phyloP scores from a whole-genome alignment of 2,888 invertebrate species.

The Tuberolachnus salignus region DNA sequence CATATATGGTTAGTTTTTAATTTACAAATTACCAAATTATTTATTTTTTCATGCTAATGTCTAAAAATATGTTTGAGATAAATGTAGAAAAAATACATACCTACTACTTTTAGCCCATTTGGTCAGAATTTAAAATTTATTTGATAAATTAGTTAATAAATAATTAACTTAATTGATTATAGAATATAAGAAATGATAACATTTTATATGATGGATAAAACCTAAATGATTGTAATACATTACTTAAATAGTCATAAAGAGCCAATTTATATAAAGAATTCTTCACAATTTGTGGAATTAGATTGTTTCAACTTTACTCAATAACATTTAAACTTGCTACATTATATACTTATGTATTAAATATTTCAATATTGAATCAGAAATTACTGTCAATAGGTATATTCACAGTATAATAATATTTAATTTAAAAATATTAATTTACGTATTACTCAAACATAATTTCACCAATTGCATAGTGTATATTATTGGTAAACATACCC shows the following conservation, averaged over 20 bases:
- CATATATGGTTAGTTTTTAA: too few species aligned
- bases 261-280: not conserved
- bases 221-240: not conserved
- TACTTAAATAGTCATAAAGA: not conserved
- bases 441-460: constrained; percentile 9
- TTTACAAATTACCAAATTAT: too few species aligned
- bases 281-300: not conserved
- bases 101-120: too few species aligned
- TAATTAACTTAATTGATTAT: too few species aligned
- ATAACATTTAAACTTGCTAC: constrained; percentile 29
- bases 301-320: too few species aligned
- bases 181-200: not conserved
- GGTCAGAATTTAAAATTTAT: not conserved
- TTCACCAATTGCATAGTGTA: not conserved
- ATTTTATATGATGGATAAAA: not conserved
- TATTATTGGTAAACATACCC: not conserved
- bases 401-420: not conserved
- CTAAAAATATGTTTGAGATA: too few species aligned
- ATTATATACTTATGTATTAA: not conserved
- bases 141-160: not conserved
- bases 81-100: too few species aligned
- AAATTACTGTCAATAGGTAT: not conserved
- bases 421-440: not conserved
- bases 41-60: not conserved
- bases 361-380: constrained; percentile 13